Base-by-base conservation (phyloP, 2,113 vertebrate species). In the Malaclemys terrapin region DNA sequence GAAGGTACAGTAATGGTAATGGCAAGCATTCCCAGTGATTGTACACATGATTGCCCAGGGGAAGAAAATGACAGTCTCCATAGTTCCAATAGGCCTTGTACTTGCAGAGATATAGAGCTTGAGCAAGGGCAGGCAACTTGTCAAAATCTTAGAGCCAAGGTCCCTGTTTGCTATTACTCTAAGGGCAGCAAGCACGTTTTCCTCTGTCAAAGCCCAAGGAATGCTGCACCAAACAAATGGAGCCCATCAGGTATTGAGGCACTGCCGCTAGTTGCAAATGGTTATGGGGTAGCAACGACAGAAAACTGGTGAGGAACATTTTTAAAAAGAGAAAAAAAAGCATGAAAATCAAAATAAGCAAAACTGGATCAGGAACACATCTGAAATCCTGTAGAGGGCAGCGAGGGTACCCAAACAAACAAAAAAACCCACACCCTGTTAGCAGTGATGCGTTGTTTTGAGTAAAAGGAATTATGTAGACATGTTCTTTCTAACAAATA, bases 41-140 rank as follows among this genome's bases (percentile, higher is more conserved):
- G 90, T 94, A 82, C 25, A 80, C 92, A 85, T 97, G 94, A 94
- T 94, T 93, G 89, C 92, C 82, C 84, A 42, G 49, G 92, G 94
- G 93, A 93, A 75, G 80, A 89, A 83, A 27, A 92, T 42, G 59
- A 82, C 95, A 96, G 82, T 53, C 86, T 90, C 91, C 72, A 45
- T 86, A 87, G 90, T 97, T 96, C 95, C 91, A 86, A 0, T 50
- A 95, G 96, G 69, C 56, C 89, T 54, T 91, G 89, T 84, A 87
- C 94, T 94, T 95, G 85, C 76, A 90, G 90, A 95, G 85, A 94
- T 54, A 89, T 14, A 95, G 80, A 85, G 72, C 80, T 96, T 94
- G 91, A 90, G 87, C 76, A 69, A 96, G 90, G 87, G 87, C 85
- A 92, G 92, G 38, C 86, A 89, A 54, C 90, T 87, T 97, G 96